Conservation (phyloP, 2,888 invertebrate genomes). For the Octonoba sinensis region DNA sequence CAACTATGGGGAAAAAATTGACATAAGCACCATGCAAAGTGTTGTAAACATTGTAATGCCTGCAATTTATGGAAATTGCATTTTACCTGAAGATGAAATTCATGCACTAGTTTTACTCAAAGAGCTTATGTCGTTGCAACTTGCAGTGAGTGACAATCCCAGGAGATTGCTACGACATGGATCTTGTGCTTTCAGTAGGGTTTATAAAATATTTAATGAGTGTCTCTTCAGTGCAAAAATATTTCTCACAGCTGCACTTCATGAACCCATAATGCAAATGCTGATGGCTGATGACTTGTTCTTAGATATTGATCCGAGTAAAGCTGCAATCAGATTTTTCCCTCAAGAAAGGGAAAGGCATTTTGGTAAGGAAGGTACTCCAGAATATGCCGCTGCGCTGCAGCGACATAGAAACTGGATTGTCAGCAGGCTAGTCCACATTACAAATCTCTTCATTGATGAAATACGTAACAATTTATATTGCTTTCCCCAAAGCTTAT, state of each 20-base stretch:
- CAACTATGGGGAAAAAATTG: conserved; percentile 77
- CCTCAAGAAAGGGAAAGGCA: conserved; percentile 77
- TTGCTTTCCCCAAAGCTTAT: conserved; percentile 89
- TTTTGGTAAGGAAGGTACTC: conserved; percentile 83
- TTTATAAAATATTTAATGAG: conserved; percentile 91
- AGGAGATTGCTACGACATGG: conserved; percentile 83
- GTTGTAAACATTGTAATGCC: conserved; percentile 76
- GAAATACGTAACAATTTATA: conserved; percentile 87
- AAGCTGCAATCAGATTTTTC: conserved; percentile 75
- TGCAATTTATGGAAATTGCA: conserved; percentile 81
- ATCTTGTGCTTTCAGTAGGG: conserved; percentile 86
- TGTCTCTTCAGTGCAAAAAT: conserved; percentile 90
- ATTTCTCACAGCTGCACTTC: conserved; percentile 91
- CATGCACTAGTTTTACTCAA: conserved; percentile 77
- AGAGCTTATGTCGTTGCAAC: conserved; percentile 80
- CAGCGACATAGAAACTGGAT: conserved; percentile 84
- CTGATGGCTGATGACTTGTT: conserved; percentile 92
- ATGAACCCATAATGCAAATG: conserved; percentile 84
- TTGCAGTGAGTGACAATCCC: conserved; percentile 71
- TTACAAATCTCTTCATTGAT: conserved; percentile 84
- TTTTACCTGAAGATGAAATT: conserved; percentile 82
- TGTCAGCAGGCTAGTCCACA: conserved; percentile 82
- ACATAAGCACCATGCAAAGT: conserved; percentile 68
- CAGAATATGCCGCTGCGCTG: conserved; percentile 81
- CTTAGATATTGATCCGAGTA: conserved; percentile 91